phyloP scores from a whole-genome alignment of 1,140 invertebrate genomes.

The Babylonia areolata region DNA sequence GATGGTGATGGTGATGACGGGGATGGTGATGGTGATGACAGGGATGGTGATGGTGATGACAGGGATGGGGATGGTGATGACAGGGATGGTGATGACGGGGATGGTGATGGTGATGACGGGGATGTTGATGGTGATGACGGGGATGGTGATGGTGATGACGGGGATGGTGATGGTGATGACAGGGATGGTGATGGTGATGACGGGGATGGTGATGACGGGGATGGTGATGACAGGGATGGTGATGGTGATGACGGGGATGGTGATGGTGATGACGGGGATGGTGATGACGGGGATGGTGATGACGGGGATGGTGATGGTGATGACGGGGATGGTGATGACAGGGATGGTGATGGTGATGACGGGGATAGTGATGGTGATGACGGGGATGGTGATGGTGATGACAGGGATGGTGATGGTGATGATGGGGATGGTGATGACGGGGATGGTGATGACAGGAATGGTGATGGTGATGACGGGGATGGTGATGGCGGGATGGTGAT shows the following conservation, averaged over 20 bases:
- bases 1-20: slow-evolving; percentile 8
- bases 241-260: neutral
- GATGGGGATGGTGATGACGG: too few relatives aligned
- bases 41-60: neutral
- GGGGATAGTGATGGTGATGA: too few relatives aligned
- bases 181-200: neutral
- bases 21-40: neutral
- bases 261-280: neutral
- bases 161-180: neutral
- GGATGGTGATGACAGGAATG: slow-evolving; percentile 2
- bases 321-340: neutral
- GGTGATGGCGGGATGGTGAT: too few relatives aligned
- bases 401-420: neutral
- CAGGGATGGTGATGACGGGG: neutral
- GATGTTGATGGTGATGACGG: neutral
- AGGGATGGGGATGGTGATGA: too few relatives aligned
- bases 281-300: neutral
- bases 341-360: too few relatives aligned
- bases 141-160: neutral
- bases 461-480: too few relatives aligned
- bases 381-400: slow-evolving; percentile 12
- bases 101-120: neutral
- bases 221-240: neutral
- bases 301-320: neutral
- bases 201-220: neutral